Percentiles rank a stretch among this genome's conserved stretches.
These are phyloP conservation scores for Channallabes apus DNA, from an alignment of 2,797 vertebrate genomes.

Conservation along the genomic window DNA sequence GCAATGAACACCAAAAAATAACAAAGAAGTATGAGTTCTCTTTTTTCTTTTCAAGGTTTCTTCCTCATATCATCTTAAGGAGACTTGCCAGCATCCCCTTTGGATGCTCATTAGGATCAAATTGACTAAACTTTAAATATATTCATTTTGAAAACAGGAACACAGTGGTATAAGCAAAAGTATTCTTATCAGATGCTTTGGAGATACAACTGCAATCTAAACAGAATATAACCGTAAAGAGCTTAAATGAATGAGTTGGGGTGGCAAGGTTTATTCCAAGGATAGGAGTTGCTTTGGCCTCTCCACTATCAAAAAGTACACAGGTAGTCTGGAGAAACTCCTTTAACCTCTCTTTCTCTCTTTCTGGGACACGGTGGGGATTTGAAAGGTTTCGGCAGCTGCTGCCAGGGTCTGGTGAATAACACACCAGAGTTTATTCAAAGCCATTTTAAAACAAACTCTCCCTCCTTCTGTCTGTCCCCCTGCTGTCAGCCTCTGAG, in stretches of 20 bases:
- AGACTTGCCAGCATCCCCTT: no score
- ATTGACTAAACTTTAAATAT: no score
- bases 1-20: no score
- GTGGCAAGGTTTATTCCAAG: not conserved
- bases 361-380: not conserved
- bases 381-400: slow-evolving; percentile 42
- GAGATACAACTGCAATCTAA: not conserved
- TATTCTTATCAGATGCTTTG: not conserved
- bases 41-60: no score
- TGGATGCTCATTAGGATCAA: no score
- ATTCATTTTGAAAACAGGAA: no score
- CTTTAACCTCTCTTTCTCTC: slow-evolving; percentile 20
- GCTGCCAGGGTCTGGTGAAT: slow-evolving; percentile 53
- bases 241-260: not conserved
- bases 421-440: slow-evolving; percentile 41
- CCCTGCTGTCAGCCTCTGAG: slow-evolving; percentile 53
- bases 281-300: not conserved
- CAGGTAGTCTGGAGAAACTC: slow-evolving; percentile 48
- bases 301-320: slow-evolving; percentile 19
- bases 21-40: no score
- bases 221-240: not conserved
- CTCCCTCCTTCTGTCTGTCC: slow-evolving; percentile 32
- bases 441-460: slow-evolving; percentile 58
- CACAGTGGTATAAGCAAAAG: not conserved
- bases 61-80: no score